phyloP scores from a whole-genome alignment of 2,888 invertebrate species.

The Leistus spinibarbis region DNA sequence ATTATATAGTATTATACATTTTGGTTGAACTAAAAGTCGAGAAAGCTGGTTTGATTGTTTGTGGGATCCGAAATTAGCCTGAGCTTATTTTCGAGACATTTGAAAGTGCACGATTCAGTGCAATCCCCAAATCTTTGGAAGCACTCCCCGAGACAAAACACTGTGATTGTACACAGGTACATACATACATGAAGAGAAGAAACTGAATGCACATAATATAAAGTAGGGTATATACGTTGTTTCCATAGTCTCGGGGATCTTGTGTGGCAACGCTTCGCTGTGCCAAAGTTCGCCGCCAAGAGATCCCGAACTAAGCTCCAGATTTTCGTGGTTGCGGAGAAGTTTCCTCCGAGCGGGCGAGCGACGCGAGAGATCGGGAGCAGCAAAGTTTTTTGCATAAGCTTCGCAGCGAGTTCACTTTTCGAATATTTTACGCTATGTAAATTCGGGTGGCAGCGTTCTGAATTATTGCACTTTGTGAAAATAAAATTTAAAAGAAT shows the following conservation, averaged over 20 bases:
- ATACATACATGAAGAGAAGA: background rate
- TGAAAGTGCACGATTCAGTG: constrained; percentile 9
- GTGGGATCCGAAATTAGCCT: background rate
- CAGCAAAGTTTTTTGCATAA: constrained; percentile 38
- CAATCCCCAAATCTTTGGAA: constrained; percentile 5
- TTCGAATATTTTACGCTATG: constrained; percentile 40
- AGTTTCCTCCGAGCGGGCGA: constrained; percentile 12
- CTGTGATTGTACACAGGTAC: background rate
- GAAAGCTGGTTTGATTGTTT: background rate
- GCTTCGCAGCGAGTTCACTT: constrained; percentile 34
- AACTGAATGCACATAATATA: constrained; percentile 29
- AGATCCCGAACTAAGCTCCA: constrained; percentile 34
- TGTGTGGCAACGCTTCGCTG: background rate
- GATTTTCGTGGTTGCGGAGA: constrained; percentile 25
- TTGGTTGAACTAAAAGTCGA: background rate
- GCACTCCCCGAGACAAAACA: constrained; percentile 6
- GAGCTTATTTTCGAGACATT: constrained; percentile 9
- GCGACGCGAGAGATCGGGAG: background rate
- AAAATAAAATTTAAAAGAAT: background rate
- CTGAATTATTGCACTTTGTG: constrained; percentile 18
- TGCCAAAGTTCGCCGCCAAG: constrained; percentile 36
- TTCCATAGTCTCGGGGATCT: constrained; percentile 22
- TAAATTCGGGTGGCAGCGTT: constrained; percentile 34
- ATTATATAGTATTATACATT: background rate
- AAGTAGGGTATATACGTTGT: constrained; percentile 14